These are phyloP conservation scores for Antitype chi DNA, from an alignment of 2,888 invertebrate species.

Conservation along the genomic window DNA sequence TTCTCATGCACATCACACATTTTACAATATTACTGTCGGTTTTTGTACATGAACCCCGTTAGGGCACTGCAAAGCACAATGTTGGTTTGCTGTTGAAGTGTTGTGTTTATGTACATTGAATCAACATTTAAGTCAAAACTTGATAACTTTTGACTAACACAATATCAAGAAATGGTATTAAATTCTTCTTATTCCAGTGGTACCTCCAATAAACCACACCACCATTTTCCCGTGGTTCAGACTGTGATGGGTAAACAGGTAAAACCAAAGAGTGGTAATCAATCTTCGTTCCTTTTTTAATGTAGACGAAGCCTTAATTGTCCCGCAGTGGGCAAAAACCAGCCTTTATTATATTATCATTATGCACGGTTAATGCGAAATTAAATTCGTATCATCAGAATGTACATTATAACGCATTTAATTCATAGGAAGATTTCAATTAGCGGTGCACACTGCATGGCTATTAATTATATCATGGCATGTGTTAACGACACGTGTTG, in stretches of 20 bases:
- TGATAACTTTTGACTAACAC: too few species aligned
- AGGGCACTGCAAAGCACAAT: too few species aligned
- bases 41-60: too few species aligned
- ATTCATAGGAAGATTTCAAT: constrained; percentile 33
- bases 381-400: constrained; percentile 25
- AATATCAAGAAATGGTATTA: too few species aligned
- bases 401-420: constrained; percentile 12
- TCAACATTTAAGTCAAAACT: too few species aligned
- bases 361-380: neutral
- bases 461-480: constrained; percentile 45
- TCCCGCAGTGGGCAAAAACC: neutral
- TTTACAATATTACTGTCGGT: too few species aligned
- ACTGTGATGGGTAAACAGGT: neutral
- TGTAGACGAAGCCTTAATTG: neutral
- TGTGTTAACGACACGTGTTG: constrained; percentile 35
- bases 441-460: constrained; percentile 6
- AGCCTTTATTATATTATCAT: constrained; percentile 12
- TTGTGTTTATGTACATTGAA: too few species aligned
- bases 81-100: too few species aligned
- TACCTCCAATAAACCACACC: neutral
- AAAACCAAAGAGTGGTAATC: neutral
- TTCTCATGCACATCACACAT: too few species aligned
- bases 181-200: too few species aligned
- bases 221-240: neutral
- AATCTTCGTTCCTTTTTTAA: neutral